Evolutionary conservation across 2,888 invertebrate species (phyloP), one percentile per base, ranked within the genome.

Genomic region (Parnassius apollo): DNA sequence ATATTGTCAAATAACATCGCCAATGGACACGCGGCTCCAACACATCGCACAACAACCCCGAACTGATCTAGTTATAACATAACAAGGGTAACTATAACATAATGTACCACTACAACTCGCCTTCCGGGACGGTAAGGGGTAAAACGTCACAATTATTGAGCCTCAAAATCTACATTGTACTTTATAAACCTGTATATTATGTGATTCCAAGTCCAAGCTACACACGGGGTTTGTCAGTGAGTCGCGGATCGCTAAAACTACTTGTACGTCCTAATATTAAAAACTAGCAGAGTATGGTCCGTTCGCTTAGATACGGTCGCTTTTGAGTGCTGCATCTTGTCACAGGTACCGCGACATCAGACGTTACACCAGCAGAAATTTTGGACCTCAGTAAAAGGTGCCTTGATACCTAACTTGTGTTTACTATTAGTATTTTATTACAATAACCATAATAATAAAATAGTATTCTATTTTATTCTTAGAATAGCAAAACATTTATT

Each of bases 81-180:
- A 88, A 86, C 86, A 82, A 82, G 81, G 88, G 88, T 88, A 88
- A 88, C 88, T 86, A 78, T 76, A 83, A 83, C 76, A 42, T 51
- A 62, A 80, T 76, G 77, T 79, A 73, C 67, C 73, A 73, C 71
- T 72, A 76, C 71, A 66, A 55, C 67, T 71, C 54, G 70, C 68
- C 69, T 46, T n/a, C 12, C 46, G 12, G 11, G 44, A 44, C 52
- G 71, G 72, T 35, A 35, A 74, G 75, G 74, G 69, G 73, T 76
- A 4, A 35, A 76, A 75, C 74, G 76, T 75, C 49, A 49, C 18
- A 49, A 13, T 80, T 57, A 68, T 78, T 85, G 82, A 86, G 85
- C 85, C 82, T 83, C 83, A 76, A 80, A 74, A 81, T 75, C 82
- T 86, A 85, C 75, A 76, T 88, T 88, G 87, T 88, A 88, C 88